Percentiles rank a stretch among this genome's conserved stretches.
phyloP scores from a whole-genome alignment of 2,113 vertebrate genomes.

The Elaphurus davidianus region DNA sequence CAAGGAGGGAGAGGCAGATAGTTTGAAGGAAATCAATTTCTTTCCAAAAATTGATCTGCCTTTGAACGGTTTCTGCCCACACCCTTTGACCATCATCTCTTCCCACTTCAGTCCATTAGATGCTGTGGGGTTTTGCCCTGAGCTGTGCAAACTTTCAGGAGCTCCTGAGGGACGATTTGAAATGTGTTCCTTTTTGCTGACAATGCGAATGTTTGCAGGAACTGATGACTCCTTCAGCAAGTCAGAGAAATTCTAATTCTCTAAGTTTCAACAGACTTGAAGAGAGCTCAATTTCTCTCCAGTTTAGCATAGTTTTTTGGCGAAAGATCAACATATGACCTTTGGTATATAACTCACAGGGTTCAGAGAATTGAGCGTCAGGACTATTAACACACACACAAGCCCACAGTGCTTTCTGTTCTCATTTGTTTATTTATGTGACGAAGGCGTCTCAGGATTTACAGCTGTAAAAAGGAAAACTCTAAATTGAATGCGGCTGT shows the following conservation, averaged over 20 bases:
- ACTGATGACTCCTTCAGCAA: background rate
- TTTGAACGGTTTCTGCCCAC: background rate
- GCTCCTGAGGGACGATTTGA: background rate
- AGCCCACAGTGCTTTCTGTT: background rate
- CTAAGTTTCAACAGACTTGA: background rate
- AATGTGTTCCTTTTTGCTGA: background rate
- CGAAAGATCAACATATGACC: background rate
- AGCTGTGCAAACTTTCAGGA: background rate
- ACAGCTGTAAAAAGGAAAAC: background rate
- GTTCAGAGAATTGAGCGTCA: background rate
- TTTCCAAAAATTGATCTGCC: background rate
- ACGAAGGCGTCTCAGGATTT: background rate
- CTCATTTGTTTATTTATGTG: background rate
- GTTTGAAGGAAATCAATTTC: background rate
- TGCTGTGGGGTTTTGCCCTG: background rate
- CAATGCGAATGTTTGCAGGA: fast-evolving
- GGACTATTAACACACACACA: background rate
- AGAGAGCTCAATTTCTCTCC: background rate
- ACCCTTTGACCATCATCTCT: background rate
- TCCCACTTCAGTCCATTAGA: background rate
- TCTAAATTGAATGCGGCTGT: background rate
- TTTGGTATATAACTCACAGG: background rate
- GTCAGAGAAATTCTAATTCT: background rate
- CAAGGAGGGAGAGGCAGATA: background rate
- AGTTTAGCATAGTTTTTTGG: background rate